Percentiles rank a stretch among this genome's conserved stretches.
These are phyloP conservation scores for Crambe crambe DNA, from an alignment of 37 sponge, comb jelly and placozoan species.

Conservation along the genomic window DNA sequence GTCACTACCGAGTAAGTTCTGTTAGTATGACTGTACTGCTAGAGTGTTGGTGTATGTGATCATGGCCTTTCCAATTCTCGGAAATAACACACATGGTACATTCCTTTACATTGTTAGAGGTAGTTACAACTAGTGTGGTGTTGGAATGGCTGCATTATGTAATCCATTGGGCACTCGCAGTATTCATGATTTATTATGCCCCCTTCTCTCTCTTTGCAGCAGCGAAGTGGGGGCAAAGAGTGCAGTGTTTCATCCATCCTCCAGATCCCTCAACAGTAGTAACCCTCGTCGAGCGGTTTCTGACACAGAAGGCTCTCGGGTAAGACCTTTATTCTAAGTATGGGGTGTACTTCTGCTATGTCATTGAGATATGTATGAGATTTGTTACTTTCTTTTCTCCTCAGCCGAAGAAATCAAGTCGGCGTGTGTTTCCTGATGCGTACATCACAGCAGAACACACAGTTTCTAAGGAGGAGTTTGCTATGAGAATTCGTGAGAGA, in stretches of 20 bases:
- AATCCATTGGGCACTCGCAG: no score
- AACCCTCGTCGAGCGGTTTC: background rate
- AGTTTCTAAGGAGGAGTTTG: slow-evolving; percentile 48
- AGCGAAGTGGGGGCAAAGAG: background rate
- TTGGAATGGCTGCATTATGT: no score
- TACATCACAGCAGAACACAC: slow-evolving; percentile 10
- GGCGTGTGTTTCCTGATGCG: no score
- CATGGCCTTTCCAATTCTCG: no score
- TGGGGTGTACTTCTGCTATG: background rate
- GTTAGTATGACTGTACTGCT: background rate
- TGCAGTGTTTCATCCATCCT: background rate
- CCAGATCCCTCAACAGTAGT: background rate
- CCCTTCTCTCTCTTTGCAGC: background rate
- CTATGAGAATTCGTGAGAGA: slow-evolving; percentile 47
- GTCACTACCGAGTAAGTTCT: slow-evolving; percentile 53
- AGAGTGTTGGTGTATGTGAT: slow-evolving; percentile 10
- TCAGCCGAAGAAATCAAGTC: no score
- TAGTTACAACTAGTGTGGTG: no score
- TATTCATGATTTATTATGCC: background rate
- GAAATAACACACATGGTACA: no score
- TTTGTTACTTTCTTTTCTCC: background rate
- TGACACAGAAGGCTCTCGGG: background rate
- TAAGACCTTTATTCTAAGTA: background rate
- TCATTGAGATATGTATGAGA: background rate
- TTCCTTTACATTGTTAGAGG: no score